Conservation (phyloP, 1,140 invertebrate genomes). For the Holcopasites calliopsidis region DNA sequence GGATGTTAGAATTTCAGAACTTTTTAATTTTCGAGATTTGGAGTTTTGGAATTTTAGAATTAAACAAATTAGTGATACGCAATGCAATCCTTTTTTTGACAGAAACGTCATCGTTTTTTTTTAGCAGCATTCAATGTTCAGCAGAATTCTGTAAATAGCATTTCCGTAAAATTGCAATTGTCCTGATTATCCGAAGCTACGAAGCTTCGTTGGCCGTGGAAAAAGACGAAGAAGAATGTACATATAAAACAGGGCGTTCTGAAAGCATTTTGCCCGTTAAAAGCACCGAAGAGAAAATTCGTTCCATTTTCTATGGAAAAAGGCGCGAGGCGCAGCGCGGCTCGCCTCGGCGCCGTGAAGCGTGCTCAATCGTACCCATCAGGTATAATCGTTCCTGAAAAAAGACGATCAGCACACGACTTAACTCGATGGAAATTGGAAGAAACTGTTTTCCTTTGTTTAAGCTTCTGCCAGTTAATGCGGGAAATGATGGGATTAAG, state of each 20-base stretch:
- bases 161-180: not conserved
- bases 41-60: no score
- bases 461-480: not conserved
- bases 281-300: constrained; percentile 60
- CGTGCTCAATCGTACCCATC: constrained; percentile 55
- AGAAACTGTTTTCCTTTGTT: constrained; percentile 29
- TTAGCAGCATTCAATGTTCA: not conserved
- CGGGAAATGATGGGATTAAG: not conserved
- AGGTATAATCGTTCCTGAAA: constrained; percentile 55
- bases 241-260: constrained; percentile 58
- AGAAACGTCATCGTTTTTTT: no score
- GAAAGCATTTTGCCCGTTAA: constrained; percentile 63
- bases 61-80: not conserved
- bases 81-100: no score
- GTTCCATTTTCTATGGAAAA: constrained; percentile 59
- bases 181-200: constrained; percentile 2
- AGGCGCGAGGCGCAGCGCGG: constrained; percentile 37
- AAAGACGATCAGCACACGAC: constrained; percentile 33
- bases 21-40: no score
- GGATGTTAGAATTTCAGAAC: no score
- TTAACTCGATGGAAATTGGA: constrained; percentile 48
- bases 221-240: constrained; percentile 39
- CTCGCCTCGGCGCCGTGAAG: constrained; percentile 23
- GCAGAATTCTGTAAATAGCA: not conserved
- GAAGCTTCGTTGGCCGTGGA: not conserved